Evolutionary conservation across 2,113 vertebrate species (phyloP).

Genomic region (Physeter macrocephalus): DNA sequence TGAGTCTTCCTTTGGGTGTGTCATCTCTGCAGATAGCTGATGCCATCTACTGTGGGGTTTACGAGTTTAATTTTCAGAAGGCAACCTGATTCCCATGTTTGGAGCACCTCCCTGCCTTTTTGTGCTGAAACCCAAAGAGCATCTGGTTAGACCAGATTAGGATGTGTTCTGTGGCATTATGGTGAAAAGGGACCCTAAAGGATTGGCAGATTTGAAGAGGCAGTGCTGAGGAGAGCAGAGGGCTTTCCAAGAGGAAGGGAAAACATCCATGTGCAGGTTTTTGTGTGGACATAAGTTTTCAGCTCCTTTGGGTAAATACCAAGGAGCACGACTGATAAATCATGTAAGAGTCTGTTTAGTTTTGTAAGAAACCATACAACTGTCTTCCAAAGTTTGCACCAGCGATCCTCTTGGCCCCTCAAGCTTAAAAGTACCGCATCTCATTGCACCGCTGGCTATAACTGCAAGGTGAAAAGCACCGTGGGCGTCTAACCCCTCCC

Average conservation of each 20-base stretch:
- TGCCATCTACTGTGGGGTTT: neutral
- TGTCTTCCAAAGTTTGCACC: neutral
- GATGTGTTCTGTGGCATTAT: neutral
- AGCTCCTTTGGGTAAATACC: neutral
- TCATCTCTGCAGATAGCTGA: neutral
- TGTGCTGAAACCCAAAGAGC: neutral
- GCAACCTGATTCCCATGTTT: neutral
- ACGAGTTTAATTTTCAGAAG: neutral
- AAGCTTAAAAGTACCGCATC: neutral
- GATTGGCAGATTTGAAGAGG: neutral
- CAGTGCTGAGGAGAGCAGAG: neutral
- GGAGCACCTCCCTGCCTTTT: neutral
- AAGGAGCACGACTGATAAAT: neutral
- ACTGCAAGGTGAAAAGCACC: neutral
- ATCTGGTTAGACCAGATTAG: neutral
- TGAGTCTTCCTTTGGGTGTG: neutral
- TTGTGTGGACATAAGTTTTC: neutral
- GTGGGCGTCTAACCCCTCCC: accelerated
- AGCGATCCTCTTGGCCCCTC: neutral
- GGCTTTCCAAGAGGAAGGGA: neutral
- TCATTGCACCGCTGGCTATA: accelerated
- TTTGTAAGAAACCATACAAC: neutral
- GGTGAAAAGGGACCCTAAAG: neutral
- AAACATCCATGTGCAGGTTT: neutral
- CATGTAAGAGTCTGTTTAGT: neutral